phyloP scores from a whole-genome alignment of 2,888 invertebrate genomes.

The Drosophila koepferae region DNA sequence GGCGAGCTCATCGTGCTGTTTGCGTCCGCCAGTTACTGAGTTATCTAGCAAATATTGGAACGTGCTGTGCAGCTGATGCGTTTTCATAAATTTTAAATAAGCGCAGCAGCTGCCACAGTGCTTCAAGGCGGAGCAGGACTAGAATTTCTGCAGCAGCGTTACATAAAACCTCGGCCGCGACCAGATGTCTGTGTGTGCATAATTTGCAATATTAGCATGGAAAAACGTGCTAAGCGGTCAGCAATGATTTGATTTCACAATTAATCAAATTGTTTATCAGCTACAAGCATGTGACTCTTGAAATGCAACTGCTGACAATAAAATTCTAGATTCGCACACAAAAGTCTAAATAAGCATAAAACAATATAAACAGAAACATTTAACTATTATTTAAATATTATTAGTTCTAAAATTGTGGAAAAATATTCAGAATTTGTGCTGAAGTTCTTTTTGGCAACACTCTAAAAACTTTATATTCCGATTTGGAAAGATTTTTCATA shows the following conservation, averaged over 20 bases:
- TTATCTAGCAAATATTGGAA: constrained; percentile 81
- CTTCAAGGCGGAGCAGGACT: constrained; percentile 29
- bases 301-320: neutral
- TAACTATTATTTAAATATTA: no score
- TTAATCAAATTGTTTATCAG: constrained; percentile 40
- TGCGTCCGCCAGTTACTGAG: constrained; percentile 73
- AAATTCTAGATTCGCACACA: neutral
- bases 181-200: constrained; percentile 59
- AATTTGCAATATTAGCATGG: constrained; percentile 49
- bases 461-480: no score
- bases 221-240: constrained; percentile 18
- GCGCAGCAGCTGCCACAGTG: constrained; percentile 63
- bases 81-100: constrained; percentile 82
- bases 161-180: constrained; percentile 13
- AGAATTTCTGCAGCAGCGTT: constrained; percentile 4
- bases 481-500: no score
- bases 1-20: constrained; percentile 65
- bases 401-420: no score
- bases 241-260: constrained; percentile 14
- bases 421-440: no score
- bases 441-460: no score
- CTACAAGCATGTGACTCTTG: neutral
- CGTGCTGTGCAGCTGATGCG: constrained; percentile 81
- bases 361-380: no score
- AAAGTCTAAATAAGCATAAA: no score